Evolutionary conservation across 2,797 vertebrate species (phyloP), one percentile per base, ranked within the genome.

Genomic region (Triplophysa yarkandensis): DNA sequence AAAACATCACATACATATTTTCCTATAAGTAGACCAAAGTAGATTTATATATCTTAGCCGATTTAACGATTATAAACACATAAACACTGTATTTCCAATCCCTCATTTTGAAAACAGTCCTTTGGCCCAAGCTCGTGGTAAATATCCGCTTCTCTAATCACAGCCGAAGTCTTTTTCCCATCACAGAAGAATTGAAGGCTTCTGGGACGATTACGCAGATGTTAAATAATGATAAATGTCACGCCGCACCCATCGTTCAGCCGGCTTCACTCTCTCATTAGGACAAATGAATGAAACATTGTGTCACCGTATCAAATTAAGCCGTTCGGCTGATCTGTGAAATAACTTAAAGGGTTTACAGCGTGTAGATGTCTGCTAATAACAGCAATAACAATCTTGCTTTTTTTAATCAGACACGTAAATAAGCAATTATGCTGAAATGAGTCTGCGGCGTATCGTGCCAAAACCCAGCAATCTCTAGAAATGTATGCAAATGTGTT

Each of bases 301-400:
- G 74, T 68, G 66, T 77, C 75, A 66, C 52, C 36, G 27, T 80
- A 70, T 77, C 71, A 70, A 74, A 80, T 74, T 62, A 70, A 77
- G 66, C 58, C 44, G 48, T 76, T 66, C 11, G 27, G 63, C 34
- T 48, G 73, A 75, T 75, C 52, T 48, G 62, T 36, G 46, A 76
- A 79, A 67, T 79, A 58, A 54, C 57, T 2, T 58, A 65, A 43
- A 23, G 58, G 17, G 61, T 65, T 73, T 64, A 25, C n/a, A 41
- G 67, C 14, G 32, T 16, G 36, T 60, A 60, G 58, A 57, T 19
- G 69, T 46, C 17, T 66, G 68, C 52, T 70, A 77, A 66, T 73
- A 74, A 48, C 28, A 21, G 17, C 64, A 65, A 57, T 74, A 52
- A 66, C 52, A 69, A 70, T 66, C 77, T 66, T 2, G 52, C 57